Evolutionary conservation across 1,140 invertebrate species (phyloP), one percentile per base, ranked within the genome.

Genomic region (Solen grandis): DNA sequence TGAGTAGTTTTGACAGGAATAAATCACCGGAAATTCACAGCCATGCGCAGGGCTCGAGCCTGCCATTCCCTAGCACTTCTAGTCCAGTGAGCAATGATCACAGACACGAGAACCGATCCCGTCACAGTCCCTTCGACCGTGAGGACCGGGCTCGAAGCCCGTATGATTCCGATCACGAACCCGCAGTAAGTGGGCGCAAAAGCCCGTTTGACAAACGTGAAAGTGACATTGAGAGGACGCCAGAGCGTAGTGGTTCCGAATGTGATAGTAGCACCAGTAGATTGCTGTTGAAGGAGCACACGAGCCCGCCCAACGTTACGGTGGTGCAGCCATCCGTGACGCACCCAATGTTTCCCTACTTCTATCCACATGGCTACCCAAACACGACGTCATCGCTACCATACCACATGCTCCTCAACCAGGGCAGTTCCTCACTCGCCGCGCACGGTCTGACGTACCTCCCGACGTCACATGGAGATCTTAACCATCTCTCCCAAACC

Each of bases 221-320:
- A 46, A 68, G 50, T 68, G 75, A 78, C 75, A 78, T 46, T 78
- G 75, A 78, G 41, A 78, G 60, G 38, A 38, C 62, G 13, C 52
- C 60, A 59, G 29, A 52, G 3, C 27, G 62, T 31, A 60, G 57
- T 38, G 65, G 54, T 68, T 68, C 60, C 68, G 62, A 65, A 46
- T 41, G 38, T n/a, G 31, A 31, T 35, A 13, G 14, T 14, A 41
- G 29, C 10, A 68, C 75, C 29, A 69, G 75, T 60, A 78, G 75
- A 78, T 55, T 69, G 0, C 60, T 68, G 27, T 66, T 78, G 38
- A 85, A 84, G 33, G 84, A 84, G 22, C 84, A 81, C 27, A 82
- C 84, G 29, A 86, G 85, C 84, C 88, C 88, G 16, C 88, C 88
- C 52, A 90, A 90, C 66, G 89, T 90, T 2, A 90, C 88, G 13